Percentiles rank a stretch among this genome's conserved stretches.
phyloP scores from a whole-genome alignment of 2,888 invertebrate genomes.

The Thalpophila matura region DNA sequence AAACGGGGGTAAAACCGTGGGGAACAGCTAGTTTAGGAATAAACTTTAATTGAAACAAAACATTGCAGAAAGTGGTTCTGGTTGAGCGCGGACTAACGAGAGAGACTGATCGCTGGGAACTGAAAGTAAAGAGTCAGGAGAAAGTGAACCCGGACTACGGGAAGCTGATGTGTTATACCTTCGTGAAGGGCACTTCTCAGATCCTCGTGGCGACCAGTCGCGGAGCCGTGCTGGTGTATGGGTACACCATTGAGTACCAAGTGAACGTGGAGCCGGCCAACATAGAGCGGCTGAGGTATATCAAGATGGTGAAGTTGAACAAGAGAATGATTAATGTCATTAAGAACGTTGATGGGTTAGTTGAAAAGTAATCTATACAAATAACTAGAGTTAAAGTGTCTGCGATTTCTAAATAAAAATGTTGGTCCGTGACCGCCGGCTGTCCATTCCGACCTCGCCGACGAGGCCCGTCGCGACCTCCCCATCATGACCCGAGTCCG shows the following conservation, averaged over 20 bases:
- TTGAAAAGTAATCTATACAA: too few species aligned
- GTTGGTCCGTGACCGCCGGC: too few species aligned
- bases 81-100: slow-evolving; percentile 77
- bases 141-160: slow-evolving; percentile 79
- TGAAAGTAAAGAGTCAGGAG: slow-evolving; percentile 73
- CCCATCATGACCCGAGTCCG: too few species aligned
- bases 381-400: too few species aligned
- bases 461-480: too few species aligned
- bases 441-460: too few species aligned
- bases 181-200: slow-evolving; percentile 85
- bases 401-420: too few species aligned
- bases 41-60: neutral
- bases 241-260: slow-evolving; percentile 84
- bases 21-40: too few species aligned
- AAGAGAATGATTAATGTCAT: slow-evolving; percentile 85
- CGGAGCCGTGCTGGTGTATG: slow-evolving; percentile 88
- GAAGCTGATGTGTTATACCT: slow-evolving; percentile 87
- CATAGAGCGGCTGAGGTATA: slow-evolving; percentile 80
- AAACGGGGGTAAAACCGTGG: too few species aligned
- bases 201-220: slow-evolving; percentile 86
- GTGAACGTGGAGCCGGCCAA: slow-evolving; percentile 70
- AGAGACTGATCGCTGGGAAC: slow-evolving; percentile 79
- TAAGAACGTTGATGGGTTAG: slow-evolving; percentile 88
- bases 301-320: slow-evolving; percentile 87
- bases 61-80: slow-evolving; percentile 77